A percentile compares a stretch with the other conserved stretches of the same genome.
phyloP scores from a whole-genome alignment of 2,888 invertebrate species.

The Caenorhabditis doughertyi region DNA sequence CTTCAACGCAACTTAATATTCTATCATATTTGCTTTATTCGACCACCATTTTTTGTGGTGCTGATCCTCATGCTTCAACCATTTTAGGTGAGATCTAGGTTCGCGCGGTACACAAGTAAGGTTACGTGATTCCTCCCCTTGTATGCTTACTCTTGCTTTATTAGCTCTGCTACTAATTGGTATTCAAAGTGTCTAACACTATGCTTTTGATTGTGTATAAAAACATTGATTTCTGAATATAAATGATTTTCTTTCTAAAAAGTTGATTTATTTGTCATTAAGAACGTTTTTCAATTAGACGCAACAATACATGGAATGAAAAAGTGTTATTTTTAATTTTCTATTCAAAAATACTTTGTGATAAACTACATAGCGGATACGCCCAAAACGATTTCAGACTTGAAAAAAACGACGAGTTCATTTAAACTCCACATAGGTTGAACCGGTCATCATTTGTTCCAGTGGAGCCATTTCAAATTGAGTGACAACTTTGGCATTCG shows the following conservation, averaged over 20 bases:
- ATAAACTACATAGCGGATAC: too few species aligned
- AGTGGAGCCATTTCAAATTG: too few species aligned
- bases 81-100: constrained; percentile 51
- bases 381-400: too few species aligned
- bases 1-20: constrained; percentile 19
- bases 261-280: too few species aligned
- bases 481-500: too few species aligned
- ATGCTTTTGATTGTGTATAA: constrained; percentile 1
- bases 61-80: constrained; percentile 47
- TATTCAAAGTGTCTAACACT: constrained; percentile 10
- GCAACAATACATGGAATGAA: too few species aligned
- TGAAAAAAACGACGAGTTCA: too few species aligned
- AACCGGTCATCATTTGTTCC: too few species aligned
- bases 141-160: constrained; percentile 38
- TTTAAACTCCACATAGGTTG: too few species aligned
- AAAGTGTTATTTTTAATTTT: too few species aligned
- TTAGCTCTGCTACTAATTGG: constrained; percentile 4
- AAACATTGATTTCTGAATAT: constrained; percentile 18
- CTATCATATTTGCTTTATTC: constrained; percentile 26
- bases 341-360: too few species aligned
- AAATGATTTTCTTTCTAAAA: constrained; percentile 8
- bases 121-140: constrained; percentile 44
- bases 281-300: too few species aligned
- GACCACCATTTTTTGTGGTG: constrained; percentile 38
- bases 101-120: constrained; percentile 56